These are phyloP conservation scores for Prietella phreatophila DNA, from an alignment of 2,113 vertebrate genomes.

Conservation along the genomic window DNA sequence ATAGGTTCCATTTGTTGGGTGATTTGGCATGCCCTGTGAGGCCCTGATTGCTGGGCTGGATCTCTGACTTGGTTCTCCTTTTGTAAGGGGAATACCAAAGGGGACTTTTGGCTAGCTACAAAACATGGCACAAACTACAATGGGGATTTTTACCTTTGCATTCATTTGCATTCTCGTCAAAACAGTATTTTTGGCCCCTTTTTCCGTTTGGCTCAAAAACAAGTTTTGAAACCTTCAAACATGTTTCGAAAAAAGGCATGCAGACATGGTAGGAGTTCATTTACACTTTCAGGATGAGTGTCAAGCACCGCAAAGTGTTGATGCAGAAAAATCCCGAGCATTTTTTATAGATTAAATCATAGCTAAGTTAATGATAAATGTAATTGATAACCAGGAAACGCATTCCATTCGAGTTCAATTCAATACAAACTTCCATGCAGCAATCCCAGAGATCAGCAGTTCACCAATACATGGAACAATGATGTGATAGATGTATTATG, in stretches of 20 bases:
- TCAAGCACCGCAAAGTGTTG: constrained; percentile 12
- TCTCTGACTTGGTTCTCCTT: constrained; percentile 55
- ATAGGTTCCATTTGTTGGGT: not conserved
- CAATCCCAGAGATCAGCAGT: not conserved
- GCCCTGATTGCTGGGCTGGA: constrained; percentile 45
- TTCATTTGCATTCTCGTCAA: constrained; percentile 58
- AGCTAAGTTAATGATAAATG: constrained; percentile 47
- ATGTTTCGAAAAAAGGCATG: constrained; percentile 36
- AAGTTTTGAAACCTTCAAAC: constrained; percentile 47
- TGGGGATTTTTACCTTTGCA: constrained; percentile 56
- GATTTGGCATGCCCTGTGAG: constrained; percentile 23
- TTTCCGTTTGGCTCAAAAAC: constrained; percentile 43
- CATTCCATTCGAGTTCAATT: constrained; percentile 33
- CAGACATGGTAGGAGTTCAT: constrained; percentile 26
- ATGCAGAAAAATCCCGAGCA: not conserved
- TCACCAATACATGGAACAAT: not conserved
- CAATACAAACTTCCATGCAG: not conserved
- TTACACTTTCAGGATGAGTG: constrained; percentile 47
- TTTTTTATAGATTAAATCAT: not conserved
- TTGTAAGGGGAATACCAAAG: constrained; percentile 55
- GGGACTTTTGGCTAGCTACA: constrained; percentile 52
- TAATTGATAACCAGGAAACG: constrained; percentile 17
- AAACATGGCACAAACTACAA: constrained; percentile 43
- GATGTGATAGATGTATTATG: not conserved
- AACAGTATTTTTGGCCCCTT: constrained; percentile 49